Evolutionary conservation across 2,797 vertebrate species (phyloP), one percentile per base, ranked within the genome.

Genomic region (Holocentrus rufus): DNA sequence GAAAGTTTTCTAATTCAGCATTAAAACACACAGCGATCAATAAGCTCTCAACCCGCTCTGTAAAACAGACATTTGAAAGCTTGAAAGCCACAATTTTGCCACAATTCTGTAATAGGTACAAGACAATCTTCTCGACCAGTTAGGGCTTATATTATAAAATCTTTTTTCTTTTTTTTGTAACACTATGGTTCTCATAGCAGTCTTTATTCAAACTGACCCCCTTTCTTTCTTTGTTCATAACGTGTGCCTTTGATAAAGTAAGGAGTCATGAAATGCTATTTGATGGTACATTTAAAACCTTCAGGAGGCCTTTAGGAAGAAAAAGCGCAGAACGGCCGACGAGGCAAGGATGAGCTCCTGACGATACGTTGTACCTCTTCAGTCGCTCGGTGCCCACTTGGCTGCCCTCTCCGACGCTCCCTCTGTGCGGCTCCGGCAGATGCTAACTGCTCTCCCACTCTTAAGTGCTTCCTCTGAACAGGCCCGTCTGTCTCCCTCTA

Each of bases 391-490:
- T 54, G 76, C 70, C 67, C 69, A 67, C 80, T 85, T 67, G 76
- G 54, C 62, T 68, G 65, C 65, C 27, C 50, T 76, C 54, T 69
- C 69, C 72, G 80, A 66, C 47, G 61, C 57, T 31, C 62, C 53
- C 54, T 82, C 71, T 60, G 50, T 70, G 39, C 61, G 65, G 66
- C 73, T 73, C 61, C 52, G 65, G 54, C 36, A 65, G 71, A 83
- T 65, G 65, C 49, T 44, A 74, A 65, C 71, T 73, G 57, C 72
- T 83, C 77, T 36, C 59, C n/a, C 20, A 44, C 67, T 62, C 73
- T 74, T 49, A 76, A 84, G 79, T 85, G 71, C 71, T 81, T 73
- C 52, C 63, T 79, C 74, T 77, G 54, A 82, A 75, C 66, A 31
- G 13, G 59, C 78, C 64, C 61, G 55, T 76, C 66, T 53, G 59